phyloP scores from a whole-genome alignment of 2,113 vertebrate genomes.

The Burhinus bistriatus region DNA sequence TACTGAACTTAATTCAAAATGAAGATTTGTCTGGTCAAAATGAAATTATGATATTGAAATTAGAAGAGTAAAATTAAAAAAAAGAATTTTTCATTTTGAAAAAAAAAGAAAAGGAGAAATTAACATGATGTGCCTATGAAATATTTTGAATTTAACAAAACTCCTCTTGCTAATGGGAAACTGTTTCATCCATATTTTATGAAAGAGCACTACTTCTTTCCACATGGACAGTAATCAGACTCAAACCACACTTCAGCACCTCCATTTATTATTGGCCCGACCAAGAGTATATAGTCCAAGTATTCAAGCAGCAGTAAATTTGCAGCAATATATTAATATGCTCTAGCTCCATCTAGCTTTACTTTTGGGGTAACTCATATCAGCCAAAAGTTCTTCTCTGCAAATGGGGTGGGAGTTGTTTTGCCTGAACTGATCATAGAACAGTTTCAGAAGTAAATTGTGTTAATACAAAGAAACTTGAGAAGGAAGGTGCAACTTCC shows the following conservation, averaged over 20 bases:
- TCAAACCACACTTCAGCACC: background rate
- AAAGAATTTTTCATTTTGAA: background rate
- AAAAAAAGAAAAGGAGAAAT: background rate
- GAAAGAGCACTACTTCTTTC: background rate
- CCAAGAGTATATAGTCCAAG: background rate
- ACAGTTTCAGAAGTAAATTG: background rate
- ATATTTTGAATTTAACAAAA: background rate
- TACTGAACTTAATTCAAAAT: background rate
- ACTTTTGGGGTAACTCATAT: conserved; percentile 7
- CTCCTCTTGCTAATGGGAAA: background rate
- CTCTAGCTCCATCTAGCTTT: conserved; percentile 76
- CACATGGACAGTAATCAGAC: background rate
- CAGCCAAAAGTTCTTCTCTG: background rate
- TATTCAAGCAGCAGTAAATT: background rate
- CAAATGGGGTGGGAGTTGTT: background rate
- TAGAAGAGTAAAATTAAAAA: background rate
- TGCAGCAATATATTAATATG: conserved; percentile 21
- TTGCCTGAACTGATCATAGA: background rate
- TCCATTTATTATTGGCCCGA: background rate
- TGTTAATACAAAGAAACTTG: background rate
- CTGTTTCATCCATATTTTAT: background rate
- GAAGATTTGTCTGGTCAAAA: background rate
- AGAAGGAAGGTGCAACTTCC: background rate
- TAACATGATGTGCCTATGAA: background rate
- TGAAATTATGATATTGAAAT: background rate